Evolutionary conservation across 2,888 invertebrate genomes (phyloP).

Genomic region (Sipha maydis): DNA sequence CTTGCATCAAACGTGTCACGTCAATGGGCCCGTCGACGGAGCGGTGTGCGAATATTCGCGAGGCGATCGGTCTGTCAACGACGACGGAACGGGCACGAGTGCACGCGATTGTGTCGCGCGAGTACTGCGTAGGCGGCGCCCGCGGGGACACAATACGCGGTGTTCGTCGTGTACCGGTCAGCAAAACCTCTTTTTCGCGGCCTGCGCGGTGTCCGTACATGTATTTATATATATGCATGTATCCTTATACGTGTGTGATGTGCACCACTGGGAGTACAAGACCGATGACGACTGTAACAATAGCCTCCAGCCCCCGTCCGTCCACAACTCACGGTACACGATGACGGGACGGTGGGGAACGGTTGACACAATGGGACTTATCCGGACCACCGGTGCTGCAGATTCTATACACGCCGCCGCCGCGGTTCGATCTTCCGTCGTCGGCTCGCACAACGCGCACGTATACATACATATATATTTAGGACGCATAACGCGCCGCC

Average conservation of each 20-base stretch:
- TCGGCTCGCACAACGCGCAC: too few species aligned
- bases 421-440: background rate
- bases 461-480: too few species aligned
- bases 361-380: conserved; percentile 55
- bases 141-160: conserved; percentile 11
- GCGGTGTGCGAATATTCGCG: background rate
- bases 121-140: background rate
- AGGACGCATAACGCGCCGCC: too few species aligned
- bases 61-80: background rate
- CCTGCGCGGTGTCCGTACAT: too few species aligned
- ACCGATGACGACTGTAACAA: conserved; percentile 58
- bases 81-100: background rate
- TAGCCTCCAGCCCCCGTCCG: background rate
- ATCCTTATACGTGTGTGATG: background rate
- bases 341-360: conserved; percentile 1
- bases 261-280: conserved; percentile 17
- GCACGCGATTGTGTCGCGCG: background rate
- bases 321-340: background rate
- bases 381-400: conserved; percentile 57
- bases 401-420: background rate
- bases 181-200: too few species aligned
- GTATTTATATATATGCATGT: background rate
- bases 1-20: background rate
- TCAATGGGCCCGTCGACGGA: background rate
- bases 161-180: too few species aligned